phyloP scores from a whole-genome alignment of 2,113 vertebrate species.

The Percopsis transmontana region DNA sequence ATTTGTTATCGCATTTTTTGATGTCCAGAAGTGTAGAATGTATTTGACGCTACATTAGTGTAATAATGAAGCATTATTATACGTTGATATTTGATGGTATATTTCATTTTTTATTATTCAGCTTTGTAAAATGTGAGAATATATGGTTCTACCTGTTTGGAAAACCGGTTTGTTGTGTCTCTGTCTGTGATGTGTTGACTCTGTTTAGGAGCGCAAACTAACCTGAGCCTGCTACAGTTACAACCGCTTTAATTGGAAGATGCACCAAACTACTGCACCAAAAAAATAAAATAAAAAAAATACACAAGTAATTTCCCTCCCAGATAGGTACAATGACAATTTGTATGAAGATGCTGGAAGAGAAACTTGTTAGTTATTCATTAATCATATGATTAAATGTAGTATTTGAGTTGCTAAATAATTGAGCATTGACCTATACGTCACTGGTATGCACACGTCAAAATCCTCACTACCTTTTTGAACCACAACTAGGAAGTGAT shows the following conservation, averaged over 20 bases:
- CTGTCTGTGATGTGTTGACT: background rate
- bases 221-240: slow-evolving; percentile 1
- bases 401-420: no score
- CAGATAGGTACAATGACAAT: background rate
- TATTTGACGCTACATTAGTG: slow-evolving; percentile 87
- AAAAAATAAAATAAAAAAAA: no score
- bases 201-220: background rate
- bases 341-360: no score
- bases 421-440: no score
- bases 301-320: background rate
- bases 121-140: slow-evolving; percentile 88
- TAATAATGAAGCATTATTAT: slow-evolving; percentile 81
- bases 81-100: slow-evolving; percentile 86
- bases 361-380: no score
- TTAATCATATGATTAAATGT: no score
- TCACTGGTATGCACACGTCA: background rate
- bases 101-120: slow-evolving; percentile 84
- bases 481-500: background rate
- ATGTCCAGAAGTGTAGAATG: slow-evolving; percentile 89
- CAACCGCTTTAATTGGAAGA: background rate
- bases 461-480: background rate
- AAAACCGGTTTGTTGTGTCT: slow-evolving; percentile 69
- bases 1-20: slow-evolving; percentile 75
- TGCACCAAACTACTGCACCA: no score
- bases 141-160: slow-evolving; percentile 83